Evolutionary conservation across 2,888 invertebrate genomes (phyloP).

Genomic region (Hesperia comma): DNA sequence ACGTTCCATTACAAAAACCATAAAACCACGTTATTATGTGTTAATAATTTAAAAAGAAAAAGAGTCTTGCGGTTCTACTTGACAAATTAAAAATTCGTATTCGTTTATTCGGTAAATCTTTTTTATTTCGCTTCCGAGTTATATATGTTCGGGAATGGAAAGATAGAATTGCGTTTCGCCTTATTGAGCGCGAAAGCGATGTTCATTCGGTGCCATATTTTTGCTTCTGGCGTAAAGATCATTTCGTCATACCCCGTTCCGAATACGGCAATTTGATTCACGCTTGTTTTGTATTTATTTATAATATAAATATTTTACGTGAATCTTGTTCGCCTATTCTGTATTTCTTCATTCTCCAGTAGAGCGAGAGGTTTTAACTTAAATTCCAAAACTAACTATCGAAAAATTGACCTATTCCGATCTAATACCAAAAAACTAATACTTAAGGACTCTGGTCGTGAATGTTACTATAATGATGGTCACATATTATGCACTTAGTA

Average conservation of each 20-base stretch:
- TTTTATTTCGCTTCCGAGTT: conserved; percentile 50
- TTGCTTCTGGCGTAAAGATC: conserved; percentile 46
- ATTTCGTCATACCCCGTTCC: conserved; percentile 54
- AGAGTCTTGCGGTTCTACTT: conserved; percentile 57
- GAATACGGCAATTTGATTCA: conserved; percentile 54
- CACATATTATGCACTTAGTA: too few relatives aligned
- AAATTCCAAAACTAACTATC: too few relatives aligned
- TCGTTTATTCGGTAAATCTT: conserved; percentile 57
- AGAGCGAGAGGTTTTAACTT: too few relatives aligned
- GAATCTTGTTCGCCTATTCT: too few relatives aligned
- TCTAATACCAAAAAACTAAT: too few relatives aligned
- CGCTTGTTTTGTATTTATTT: conserved; percentile 50
- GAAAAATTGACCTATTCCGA: too few relatives aligned
- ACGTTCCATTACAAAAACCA: conserved; percentile 80
- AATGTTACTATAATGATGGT: too few relatives aligned
- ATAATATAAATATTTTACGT: conserved; percentile 11
- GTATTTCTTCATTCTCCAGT: too few relatives aligned
- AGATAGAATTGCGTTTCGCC: conserved; percentile 60
- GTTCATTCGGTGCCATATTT: conserved; percentile 60
- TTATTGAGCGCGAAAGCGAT: conserved; percentile 56
- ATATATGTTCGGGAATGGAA: conserved; percentile 50
- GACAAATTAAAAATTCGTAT: conserved; percentile 71
- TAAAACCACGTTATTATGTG: conserved; percentile 83
- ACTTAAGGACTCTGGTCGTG: too few relatives aligned
- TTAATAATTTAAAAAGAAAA: conserved; percentile 80